phyloP scores from a whole-genome alignment of 2,888 invertebrate species.

The Eurytoma californica region DNA sequence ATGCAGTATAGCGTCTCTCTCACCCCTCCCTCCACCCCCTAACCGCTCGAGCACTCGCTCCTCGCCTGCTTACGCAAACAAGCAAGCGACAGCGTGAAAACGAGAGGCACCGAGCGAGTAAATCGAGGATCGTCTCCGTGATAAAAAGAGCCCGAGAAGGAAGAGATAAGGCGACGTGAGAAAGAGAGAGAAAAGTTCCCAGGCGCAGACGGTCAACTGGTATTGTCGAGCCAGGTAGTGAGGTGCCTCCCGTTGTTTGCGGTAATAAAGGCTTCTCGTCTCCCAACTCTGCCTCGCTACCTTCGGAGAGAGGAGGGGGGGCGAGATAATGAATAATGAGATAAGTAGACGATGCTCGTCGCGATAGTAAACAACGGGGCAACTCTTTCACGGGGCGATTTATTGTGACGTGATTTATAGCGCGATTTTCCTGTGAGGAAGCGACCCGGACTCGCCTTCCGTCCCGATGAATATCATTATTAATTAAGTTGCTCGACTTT shows the following conservation, averaged over 20 bases:
- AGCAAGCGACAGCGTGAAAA: neutral
- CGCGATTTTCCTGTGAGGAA: slow-evolving; percentile 1
- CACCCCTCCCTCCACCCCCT: neutral
- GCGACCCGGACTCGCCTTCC: neutral
- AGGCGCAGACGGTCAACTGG: slow-evolving; percentile 4
- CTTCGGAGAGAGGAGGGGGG: no score
- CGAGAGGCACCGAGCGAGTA: neutral
- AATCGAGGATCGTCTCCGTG: neutral
- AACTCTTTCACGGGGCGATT: slow-evolving; percentile 9
- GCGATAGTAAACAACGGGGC: slow-evolving; percentile 14
- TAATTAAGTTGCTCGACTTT: slow-evolving; percentile 7
- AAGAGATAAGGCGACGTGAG: neutral
- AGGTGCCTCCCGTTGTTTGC: slow-evolving; percentile 18
- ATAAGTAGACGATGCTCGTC: slow-evolving; percentile 38
- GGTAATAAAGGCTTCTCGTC: slow-evolving; percentile 27
- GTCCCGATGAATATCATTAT: slow-evolving; percentile 14
- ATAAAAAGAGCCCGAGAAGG: neutral
- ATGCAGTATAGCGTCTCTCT: neutral
- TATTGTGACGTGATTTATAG: slow-evolving; percentile 32
- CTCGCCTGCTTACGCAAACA: slow-evolving; percentile 14
- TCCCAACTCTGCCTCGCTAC: neutral
- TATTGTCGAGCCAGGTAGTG: slow-evolving; percentile 23
- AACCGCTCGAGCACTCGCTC: neutral
- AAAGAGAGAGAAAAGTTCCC: slow-evolving; percentile 17
- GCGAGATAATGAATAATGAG: slow-evolving; percentile 37